Evolutionary conservation across 1,140 invertebrate species (phyloP), one percentile per base, ranked within the genome.

Genomic region (Euwallacea similis): DNA sequence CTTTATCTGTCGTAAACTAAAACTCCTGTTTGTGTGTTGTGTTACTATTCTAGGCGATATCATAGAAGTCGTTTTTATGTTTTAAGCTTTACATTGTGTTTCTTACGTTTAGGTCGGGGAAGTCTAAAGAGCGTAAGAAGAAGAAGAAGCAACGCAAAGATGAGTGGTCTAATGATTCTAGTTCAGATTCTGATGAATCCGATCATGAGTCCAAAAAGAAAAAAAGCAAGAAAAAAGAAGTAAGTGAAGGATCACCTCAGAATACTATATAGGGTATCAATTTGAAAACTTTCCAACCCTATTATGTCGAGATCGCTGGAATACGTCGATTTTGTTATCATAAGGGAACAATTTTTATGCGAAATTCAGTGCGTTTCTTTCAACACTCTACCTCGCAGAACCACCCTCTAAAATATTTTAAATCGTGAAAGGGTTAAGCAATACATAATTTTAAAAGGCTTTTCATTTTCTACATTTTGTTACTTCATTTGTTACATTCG

Each of bases 121-220:
- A 79, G 70, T 72, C 75, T 16, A 78, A 79, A 62, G 78, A 80
- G 13, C 80, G 80, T 68, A 81, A 80, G 74, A 80, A 81, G 55
- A 80, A 78, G 71, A 78, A 77, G 67, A 50, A 63, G 61, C 71
- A 75, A 33, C 70, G 72, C 7, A 69, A 69, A 55, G 73, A 69
- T 43, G 71, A 74, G n/a, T 72, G 72, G 13, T 73, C 76, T 16
- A 47, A 71, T 13, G 44, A 74, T 58, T 76, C 78, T 0, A 71
- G 61, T 16, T 72, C 72, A 33, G 77, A 74, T 55, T 78, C 77
- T 13, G 71, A 75, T n/a, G 76, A 76, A 42, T 77, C 76, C 1
- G 78, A 74, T 50, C 79, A 79, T 55, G 78, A 78, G 47, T 75
- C 59, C 47, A 77, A 75, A 58, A 77, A 77, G 61, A 77, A 80